Evolutionary conservation across 1,140 invertebrate genomes (phyloP), one percentile per base, ranked within the genome.

Genomic region (Lepidurus arcticus): DNA sequence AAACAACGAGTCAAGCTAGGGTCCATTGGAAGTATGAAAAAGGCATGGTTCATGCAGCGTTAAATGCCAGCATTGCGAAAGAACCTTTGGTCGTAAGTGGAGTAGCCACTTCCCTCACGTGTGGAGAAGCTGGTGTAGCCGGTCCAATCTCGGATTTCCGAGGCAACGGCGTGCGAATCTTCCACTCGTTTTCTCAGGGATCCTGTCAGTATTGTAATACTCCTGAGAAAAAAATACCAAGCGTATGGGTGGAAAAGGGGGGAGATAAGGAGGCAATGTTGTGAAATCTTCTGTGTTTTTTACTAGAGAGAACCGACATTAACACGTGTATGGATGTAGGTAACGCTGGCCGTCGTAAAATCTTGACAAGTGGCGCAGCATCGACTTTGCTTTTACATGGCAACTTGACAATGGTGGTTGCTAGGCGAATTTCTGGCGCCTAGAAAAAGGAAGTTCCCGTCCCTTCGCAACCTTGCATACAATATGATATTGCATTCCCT

Each of bases 31-130:
- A 65, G 21, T 65, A 7, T 16, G 34, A 34, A 34, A 34, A 3
- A 65, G 6, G 45, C 16, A 65, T 65, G 53, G 21, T 65, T 65
- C 53, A 65, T 65, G 13, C 1, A 7, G n/a, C 53, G 21, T 16
- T 13, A 65, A 65, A 65, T 21, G 53, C 21, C 53, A 65, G 53
- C 53, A 65, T 65, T 65, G 53, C 53, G 53, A 65, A n/a, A 65
- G 53, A 21, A n/a, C 53, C 53, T 65, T 65, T 65, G 53, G 53
- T 21, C 21, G 53, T 65, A 65, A 65, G 16, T 65, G 53, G 53
- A 65, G 53, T 65, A 65, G 53, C 21, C 53, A 65, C 53, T 65
- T 65, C 53, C 53, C 21, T 65, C 53, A 65, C 53, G 53, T 65
- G 53, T 65, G 53, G 16, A 21, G 53, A 65, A 65, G 53, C 8